Evolutionary conservation across 2,113 vertebrate species (phyloP).

Genomic region (Trinectes maculatus): DNA sequence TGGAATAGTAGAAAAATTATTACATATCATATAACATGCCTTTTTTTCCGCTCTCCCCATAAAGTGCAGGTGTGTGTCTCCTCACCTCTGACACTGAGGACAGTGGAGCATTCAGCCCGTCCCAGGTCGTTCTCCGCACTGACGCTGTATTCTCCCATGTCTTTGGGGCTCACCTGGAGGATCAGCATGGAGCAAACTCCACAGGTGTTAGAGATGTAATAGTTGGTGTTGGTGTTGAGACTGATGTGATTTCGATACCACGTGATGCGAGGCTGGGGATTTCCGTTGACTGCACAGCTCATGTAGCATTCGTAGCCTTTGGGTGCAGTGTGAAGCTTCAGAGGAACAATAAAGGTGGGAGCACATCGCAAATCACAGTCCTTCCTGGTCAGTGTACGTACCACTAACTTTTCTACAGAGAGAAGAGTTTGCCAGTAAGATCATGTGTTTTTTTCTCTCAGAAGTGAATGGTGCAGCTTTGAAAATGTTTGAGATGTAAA

Average conservation of each 20-base stretch:
- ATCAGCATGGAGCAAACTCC: slow-evolving; percentile 91
- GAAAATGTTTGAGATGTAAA: background rate
- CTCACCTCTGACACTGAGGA: slow-evolving; percentile 85
- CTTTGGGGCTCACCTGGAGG: slow-evolving; percentile 76
- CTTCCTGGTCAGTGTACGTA: slow-evolving; percentile 67
- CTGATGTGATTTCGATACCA: slow-evolving; percentile 86
- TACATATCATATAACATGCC: background rate
- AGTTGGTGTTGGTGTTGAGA: slow-evolving; percentile 78
- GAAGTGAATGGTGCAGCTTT: background rate
- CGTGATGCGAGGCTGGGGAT: slow-evolving; percentile 83
- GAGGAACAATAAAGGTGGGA: slow-evolving; percentile 82
- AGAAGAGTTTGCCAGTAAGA: background rate
- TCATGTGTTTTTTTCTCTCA: background rate
- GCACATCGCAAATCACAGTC: slow-evolving; percentile 76
- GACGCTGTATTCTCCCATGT: slow-evolving; percentile 84
- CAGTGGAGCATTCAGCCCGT: slow-evolving; percentile 79
- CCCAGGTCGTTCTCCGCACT: slow-evolving; percentile 84
- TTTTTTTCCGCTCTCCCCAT: background rate
- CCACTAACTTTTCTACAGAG: slow-evolving; percentile 73
- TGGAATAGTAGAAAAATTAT: slow-evolving; percentile 9
- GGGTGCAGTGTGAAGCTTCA: slow-evolving; percentile 85
- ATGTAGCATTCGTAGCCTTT: slow-evolving; percentile 86
- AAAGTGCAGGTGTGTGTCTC: background rate
- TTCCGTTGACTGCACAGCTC: slow-evolving; percentile 88
- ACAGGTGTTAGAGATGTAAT: slow-evolving; percentile 83